Percentiles rank a stretch among this genome's conserved stretches.
These are phyloP conservation scores for Epirrhoe alternata DNA, from an alignment of 2,888 invertebrate species.

Conservation along the genomic window DNA sequence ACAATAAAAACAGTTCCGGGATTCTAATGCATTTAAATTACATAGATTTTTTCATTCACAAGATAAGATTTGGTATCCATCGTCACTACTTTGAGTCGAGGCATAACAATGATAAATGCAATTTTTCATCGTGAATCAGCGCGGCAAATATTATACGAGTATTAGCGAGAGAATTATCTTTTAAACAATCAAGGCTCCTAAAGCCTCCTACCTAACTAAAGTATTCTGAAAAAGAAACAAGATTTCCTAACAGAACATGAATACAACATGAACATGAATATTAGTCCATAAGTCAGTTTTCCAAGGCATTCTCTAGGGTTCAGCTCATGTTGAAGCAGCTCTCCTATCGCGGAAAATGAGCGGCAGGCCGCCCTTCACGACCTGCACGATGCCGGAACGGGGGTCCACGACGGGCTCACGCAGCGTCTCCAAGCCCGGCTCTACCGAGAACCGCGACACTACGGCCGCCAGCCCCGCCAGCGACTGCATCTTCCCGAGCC, in stretches of 20 bases:
- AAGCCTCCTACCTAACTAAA: too few species aligned
- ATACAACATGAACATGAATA: background rate
- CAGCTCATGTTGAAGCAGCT: background rate
- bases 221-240: too few species aligned
- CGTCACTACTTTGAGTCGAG: too few species aligned
- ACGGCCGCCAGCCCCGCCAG: constrained; percentile 70
- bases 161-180: too few species aligned
- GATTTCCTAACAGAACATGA: background rate
- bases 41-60: too few species aligned
- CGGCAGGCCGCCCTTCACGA: constrained; percentile 59
- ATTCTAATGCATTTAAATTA: too few species aligned
- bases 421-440: constrained; percentile 55
- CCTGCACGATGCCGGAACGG: constrained; percentile 61
- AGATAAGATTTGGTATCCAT: too few species aligned
- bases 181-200: too few species aligned
- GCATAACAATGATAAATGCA: too few species aligned
- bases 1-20: too few species aligned
- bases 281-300: background rate
- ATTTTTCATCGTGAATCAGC: too few species aligned
- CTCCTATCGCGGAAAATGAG: constrained; percentile 46
- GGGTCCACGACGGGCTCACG: constrained; percentile 55
- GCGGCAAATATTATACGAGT: too few species aligned
- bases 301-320: background rate
- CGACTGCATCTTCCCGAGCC: constrained; percentile 73
- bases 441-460: constrained; percentile 59